These are phyloP conservation scores for Cheilosia urbana DNA, from an alignment of 2,888 invertebrate species.

Conservation along the genomic window DNA sequence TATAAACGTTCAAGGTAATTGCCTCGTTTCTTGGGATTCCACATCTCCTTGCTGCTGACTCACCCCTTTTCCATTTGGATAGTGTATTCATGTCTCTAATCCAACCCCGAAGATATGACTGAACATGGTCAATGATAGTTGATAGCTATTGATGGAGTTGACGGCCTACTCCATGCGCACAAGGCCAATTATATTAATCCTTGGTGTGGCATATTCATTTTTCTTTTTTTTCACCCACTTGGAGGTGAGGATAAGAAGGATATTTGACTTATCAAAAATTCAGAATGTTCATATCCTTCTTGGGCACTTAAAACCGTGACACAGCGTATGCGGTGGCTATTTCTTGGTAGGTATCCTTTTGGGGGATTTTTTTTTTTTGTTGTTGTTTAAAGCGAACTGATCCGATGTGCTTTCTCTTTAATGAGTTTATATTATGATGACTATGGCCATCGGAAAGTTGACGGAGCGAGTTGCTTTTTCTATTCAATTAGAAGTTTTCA, in stretches of 20 bases:
- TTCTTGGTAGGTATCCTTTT: slow-evolving; percentile 26
- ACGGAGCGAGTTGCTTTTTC: slow-evolving; percentile 33
- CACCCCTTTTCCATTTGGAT: slow-evolving; percentile 27
- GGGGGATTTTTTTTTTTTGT: slow-evolving; percentile 7
- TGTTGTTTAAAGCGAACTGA: slow-evolving; percentile 24
- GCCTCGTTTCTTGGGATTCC: slow-evolving; percentile 60
- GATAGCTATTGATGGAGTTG: slow-evolving; percentile 58
- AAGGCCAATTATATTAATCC: slow-evolving; percentile 69
- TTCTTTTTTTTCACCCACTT: too few species aligned
- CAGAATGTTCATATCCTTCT: slow-evolving; percentile 39
- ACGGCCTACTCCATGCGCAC: slow-evolving; percentile 15
- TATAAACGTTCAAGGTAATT: slow-evolving; percentile 67
- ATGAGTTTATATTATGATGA: slow-evolving; percentile 67
- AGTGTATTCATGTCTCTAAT: slow-evolving; percentile 10
- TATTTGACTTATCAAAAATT: slow-evolving; percentile 52
- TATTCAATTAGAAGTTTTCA: slow-evolving; percentile 63
- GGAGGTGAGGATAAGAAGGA: slow-evolving; percentile 53
- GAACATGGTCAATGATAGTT: slow-evolving; percentile 53
- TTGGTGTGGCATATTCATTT: slow-evolving; percentile 37
- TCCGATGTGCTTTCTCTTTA: slow-evolving; percentile 41
- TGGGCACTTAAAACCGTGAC: slow-evolving; percentile 36
- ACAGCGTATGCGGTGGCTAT: slow-evolving; percentile 4
- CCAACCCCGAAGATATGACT: slow-evolving; percentile 53
- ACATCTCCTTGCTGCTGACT: slow-evolving; percentile 27
- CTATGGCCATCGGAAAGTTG: slow-evolving; percentile 48